A percentile compares a stretch with the other conserved stretches of the same genome.
These are phyloP conservation scores for Sebastes steindachneri DNA, from an alignment of 2,797 vertebrate genomes.

Conservation along the genomic window DNA sequence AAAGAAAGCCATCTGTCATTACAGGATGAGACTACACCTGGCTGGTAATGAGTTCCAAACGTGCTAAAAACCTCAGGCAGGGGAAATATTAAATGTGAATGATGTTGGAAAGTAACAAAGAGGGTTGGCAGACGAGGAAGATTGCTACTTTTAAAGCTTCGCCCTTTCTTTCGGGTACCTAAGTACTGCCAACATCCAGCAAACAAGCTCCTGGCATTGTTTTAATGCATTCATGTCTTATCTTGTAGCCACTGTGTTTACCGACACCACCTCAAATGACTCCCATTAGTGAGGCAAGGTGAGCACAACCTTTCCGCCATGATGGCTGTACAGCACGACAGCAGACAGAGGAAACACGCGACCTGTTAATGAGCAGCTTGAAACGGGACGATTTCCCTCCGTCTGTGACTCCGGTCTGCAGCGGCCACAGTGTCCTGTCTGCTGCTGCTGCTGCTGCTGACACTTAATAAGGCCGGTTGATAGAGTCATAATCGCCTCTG, in stretches of 20 bases:
- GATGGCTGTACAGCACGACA: neutral
- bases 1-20: slow-evolving; percentile 63
- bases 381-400: neutral
- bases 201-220: slow-evolving; percentile 18
- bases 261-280: neutral
- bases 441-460: slow-evolving; percentile 24
- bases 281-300: slow-evolving; percentile 31
- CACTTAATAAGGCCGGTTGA: slow-evolving; percentile 38
- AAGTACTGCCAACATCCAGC: neutral
- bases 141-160: slow-evolving; percentile 12
- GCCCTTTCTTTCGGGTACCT: neutral
- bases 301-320: slow-evolving; percentile 26
- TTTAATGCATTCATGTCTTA: slow-evolving; percentile 11
- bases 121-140: slow-evolving; percentile 12
- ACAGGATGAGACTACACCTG: slow-evolving; percentile 56
- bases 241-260: slow-evolving; percentile 3
- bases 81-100: slow-evolving; percentile 30
- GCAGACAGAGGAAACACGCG: neutral
- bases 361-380: slow-evolving; percentile 19
- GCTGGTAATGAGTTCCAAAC: slow-evolving; percentile 40
- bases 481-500: slow-evolving; percentile 44
- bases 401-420: neutral
- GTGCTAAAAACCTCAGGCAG: slow-evolving; percentile 38
- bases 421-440: neutral
- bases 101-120: slow-evolving; percentile 26